Percentiles rank a stretch among this genome's conserved stretches.
phyloP scores from a whole-genome alignment of 2,797 vertebrate species.

The Gymnoscopelus microlampas region DNA sequence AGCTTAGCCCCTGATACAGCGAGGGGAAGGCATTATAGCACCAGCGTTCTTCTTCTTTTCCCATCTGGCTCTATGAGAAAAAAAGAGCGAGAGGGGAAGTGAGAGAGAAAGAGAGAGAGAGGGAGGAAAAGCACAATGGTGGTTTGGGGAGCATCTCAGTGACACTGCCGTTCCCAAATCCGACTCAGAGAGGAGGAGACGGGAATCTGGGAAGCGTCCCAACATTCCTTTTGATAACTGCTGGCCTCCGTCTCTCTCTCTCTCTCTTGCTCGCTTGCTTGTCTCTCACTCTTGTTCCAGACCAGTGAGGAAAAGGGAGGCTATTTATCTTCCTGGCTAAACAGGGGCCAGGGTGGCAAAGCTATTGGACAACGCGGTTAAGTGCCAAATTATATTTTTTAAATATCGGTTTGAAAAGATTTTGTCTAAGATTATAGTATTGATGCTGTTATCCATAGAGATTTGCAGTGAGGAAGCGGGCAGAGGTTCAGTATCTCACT shows the following conservation, averaged over 20 bases:
- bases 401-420: too few relatives aligned
- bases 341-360: too few relatives aligned
- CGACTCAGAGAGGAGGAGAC: conserved; percentile 56
- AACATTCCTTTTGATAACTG: conserved; percentile 68
- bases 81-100: conserved; percentile 62
- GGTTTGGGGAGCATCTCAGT: conserved; percentile 67
- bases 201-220: conserved; percentile 73
- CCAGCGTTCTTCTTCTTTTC: conserved; percentile 67
- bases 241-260: conserved; percentile 58
- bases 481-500: too few relatives aligned
- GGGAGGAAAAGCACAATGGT: conserved; percentile 64
- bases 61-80: conserved; percentile 73
- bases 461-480: too few relatives aligned
- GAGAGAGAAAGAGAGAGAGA: conserved; percentile 44
- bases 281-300: conserved; percentile 17
- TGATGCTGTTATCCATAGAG: too few relatives aligned
- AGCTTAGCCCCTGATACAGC: conserved; percentile 80
- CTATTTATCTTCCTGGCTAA: too few relatives aligned
- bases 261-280: conserved; percentile 7
- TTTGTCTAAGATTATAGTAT: too few relatives aligned
- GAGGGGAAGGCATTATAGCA: conserved; percentile 77
- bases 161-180: conserved; percentile 72
- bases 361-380: too few relatives aligned
- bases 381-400: too few relatives aligned
- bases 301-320: conserved; percentile 14